phyloP scores from a whole-genome alignment of 2,113 vertebrate species.

The Pogona vitticeps region DNA sequence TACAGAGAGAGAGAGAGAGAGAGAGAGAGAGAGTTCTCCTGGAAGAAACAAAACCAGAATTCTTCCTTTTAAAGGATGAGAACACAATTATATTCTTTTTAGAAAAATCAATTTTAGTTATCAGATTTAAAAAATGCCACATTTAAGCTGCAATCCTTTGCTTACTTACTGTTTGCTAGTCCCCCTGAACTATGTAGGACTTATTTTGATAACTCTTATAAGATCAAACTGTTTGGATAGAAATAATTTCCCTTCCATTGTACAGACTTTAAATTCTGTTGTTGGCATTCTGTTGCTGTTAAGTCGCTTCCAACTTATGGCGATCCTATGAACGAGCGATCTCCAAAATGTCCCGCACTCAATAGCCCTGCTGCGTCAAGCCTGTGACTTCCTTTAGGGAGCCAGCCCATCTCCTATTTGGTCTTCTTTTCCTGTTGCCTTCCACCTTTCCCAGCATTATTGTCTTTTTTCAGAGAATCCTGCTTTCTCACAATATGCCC shows the following conservation, averaged over 20 bases:
- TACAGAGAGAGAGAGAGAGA: neutral
- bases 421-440: too few relatives aligned
- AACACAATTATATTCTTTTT: neutral
- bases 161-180: neutral
- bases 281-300: too few relatives aligned
- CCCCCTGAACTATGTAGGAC: neutral
- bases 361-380: too few relatives aligned
- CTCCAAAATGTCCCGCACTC: too few relatives aligned
- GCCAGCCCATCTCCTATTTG: too few relatives aligned
- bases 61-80: neutral
- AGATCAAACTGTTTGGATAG: neutral
- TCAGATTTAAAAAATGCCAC: neutral
- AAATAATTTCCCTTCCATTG: neutral
- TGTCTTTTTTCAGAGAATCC: too few relatives aligned
- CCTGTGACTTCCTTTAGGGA: too few relatives aligned
- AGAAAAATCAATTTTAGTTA: neutral
- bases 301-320: too few relatives aligned
- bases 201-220: neutral
- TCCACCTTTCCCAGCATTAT: too few relatives aligned
- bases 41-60: neutral
- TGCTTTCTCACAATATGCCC: too few relatives aligned
- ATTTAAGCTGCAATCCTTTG: neutral
- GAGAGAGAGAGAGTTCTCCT: neutral
- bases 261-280: too few relatives aligned
- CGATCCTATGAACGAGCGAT: too few relatives aligned